Base-by-base conservation (phyloP, 1,140 invertebrate genomes). In the Leguminivora glycinivorella region DNA sequence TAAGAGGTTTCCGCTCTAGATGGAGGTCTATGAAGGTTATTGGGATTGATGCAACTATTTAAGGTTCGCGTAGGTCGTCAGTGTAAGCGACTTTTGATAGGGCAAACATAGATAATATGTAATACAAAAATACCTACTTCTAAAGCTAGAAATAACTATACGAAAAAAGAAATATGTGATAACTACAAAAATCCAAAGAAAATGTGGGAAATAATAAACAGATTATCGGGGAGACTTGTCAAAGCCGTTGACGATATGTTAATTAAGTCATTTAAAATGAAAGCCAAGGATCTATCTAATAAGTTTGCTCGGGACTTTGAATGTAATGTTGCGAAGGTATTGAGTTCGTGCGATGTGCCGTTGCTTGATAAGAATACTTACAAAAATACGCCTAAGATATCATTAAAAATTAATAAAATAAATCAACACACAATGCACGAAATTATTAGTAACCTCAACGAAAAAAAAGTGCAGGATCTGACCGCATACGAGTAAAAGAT, bases 1-100 rank as follows among this genome's bases (percentile, higher is more conserved):
- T 81, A 83, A 78, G 72, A 75, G 75, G 70, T 81, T 86, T 86
- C 81, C 79, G 83, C 82, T 86, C 81, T 72, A 76, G 76, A 85
- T 66, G 67, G 73, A 70, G 77, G 78, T 79, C 76, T 85, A 79
- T 81, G 76, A 77, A 68, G 76, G 75, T 79, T 82, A 76, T 79
- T 76, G 67, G 60, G 68, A 56, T 75, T 77, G 72, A 71, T 68
- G 80, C 76, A 82, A 82, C 71, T 40, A n/a, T n/a, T n/a, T n/a
- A 58, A 40, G 25, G 56, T 14, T 68, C 31, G 69, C 17, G 10
- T 52, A 38, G 22, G 70, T 75, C 40, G 10, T 5, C 14, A 68
- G 4, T 77, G 58, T 14, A 40, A 72, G 75, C 75, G 76, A 14
- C 40, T 71, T 56, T n/a, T n/a, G n/a, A 47, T 1, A 31, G 29